A percentile compares a stretch with the other conserved stretches of the same genome.
phyloP scores from a whole-genome alignment of 2,888 invertebrate genomes.

The Dichetophora obliterata region DNA sequence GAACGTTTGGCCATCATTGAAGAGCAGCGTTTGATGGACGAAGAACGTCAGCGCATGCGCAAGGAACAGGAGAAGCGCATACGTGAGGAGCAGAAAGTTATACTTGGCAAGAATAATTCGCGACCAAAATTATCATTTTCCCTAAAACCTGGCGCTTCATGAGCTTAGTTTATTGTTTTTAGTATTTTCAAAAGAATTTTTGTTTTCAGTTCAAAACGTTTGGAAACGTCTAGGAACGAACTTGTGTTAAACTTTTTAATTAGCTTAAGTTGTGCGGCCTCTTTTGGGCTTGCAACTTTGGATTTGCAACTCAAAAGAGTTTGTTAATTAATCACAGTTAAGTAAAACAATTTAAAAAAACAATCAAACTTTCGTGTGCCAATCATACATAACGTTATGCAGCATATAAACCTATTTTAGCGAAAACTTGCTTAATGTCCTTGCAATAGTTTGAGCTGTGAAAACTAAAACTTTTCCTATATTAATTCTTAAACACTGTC shows the following conservation, averaged over 20 bases:
- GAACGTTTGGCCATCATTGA: constrained; percentile 96
- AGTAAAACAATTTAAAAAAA: neutral
- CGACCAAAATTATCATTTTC: constrained; percentile 95
- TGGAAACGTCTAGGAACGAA: constrained; percentile 8
- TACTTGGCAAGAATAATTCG: constrained; percentile 96
- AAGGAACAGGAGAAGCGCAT: constrained; percentile 93
- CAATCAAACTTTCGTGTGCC: neutral
- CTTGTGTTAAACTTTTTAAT: neutral
- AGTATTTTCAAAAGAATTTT: neutral
- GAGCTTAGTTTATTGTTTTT: constrained; percentile 64
- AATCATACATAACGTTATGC: neutral
- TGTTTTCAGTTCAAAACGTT: constrained; percentile 4
- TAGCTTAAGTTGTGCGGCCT: neutral
- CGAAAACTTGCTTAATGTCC: too few species aligned
- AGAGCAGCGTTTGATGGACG: constrained; percentile 95
- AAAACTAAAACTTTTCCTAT: too few species aligned
- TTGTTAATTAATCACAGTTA: neutral
- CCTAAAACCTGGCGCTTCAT: constrained; percentile 82
- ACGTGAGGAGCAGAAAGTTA: constrained; percentile 96
- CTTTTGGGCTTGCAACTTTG: neutral
- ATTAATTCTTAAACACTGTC: too few species aligned
- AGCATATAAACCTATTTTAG: too few species aligned
- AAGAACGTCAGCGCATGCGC: constrained; percentile 91
- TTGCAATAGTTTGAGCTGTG: too few species aligned
- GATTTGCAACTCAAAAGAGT: neutral